A percentile compares a stretch with the other conserved stretches of the same genome.
These are phyloP conservation scores for Puma concolor DNA, from an alignment of 2,113 vertebrate species.

Conservation along the genomic window DNA sequence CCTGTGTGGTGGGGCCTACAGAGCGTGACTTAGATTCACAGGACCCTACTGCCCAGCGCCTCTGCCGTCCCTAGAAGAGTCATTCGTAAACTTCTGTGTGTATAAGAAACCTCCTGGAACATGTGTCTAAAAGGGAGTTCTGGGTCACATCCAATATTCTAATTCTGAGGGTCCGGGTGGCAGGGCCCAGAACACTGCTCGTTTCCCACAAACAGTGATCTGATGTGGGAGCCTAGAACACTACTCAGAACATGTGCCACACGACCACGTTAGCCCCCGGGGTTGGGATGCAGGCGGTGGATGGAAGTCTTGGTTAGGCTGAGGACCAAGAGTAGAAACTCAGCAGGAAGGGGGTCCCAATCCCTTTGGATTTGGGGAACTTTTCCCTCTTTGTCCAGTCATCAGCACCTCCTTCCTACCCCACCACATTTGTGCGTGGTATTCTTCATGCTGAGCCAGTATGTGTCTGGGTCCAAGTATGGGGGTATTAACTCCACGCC, in stretches of 20 bases:
- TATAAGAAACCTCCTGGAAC: background rate
- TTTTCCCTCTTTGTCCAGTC: background rate
- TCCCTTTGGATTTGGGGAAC: background rate
- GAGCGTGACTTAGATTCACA: background rate
- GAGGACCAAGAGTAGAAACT: background rate
- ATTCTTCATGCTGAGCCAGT: background rate
- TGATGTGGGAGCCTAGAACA: background rate
- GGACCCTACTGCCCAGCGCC: background rate
- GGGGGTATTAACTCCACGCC: rapidly evolving
- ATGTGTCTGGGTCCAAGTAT: background rate
- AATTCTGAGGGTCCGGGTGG: background rate
- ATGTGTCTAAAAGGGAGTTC: background rate
- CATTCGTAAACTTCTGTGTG: background rate
- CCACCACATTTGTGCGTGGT: rapidly evolving
- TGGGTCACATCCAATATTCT: background rate
- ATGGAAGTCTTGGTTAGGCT: background rate
- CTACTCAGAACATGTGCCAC: background rate
- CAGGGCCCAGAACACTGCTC: background rate
- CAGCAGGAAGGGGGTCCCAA: background rate
- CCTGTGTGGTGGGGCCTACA: background rate
- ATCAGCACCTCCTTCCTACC: background rate
- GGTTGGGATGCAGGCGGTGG: background rate
- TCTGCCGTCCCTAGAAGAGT: background rate
- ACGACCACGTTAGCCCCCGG: background rate
- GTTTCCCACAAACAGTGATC: background rate